phyloP scores from a whole-genome alignment of 1,140 invertebrate genomes.

The Orchestia grillus region DNA sequence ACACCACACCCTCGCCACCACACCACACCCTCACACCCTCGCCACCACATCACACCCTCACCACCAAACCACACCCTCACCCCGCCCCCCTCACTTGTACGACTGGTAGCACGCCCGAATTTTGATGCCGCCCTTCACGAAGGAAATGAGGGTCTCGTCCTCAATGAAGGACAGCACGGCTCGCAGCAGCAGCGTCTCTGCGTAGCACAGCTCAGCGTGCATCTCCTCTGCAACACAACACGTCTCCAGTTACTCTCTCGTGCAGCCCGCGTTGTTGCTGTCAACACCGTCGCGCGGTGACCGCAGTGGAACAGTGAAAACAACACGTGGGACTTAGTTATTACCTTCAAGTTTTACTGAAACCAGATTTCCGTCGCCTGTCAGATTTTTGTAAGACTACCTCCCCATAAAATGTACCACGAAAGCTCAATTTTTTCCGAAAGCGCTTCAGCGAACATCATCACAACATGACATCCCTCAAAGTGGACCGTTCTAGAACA shows the following conservation, averaged over 20 bases:
- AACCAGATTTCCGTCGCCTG: no score
- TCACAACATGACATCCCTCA: no score
- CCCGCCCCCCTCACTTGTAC: constrained; percentile 83
- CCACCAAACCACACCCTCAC: neutral
- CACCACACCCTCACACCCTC: no score
- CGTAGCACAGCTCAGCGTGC: constrained; percentile 88
- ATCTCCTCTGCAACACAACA: constrained; percentile 80
- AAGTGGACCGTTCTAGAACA: no score
- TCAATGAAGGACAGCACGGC: constrained; percentile 93
- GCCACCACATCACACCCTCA: neutral
- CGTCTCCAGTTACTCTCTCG: neutral
- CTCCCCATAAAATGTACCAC: no score
- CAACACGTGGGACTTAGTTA: no score
- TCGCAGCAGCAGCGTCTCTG: constrained; percentile 74
- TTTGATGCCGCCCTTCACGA: constrained; percentile 93
- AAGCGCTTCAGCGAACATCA: no score
- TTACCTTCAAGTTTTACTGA: no score
- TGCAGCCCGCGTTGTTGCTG: no score
- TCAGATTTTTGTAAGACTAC: no score
- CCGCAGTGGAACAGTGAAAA: neutral
- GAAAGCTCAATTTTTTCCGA: no score
- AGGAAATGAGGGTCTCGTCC: constrained; percentile 93
- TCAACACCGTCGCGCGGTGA: neutral
- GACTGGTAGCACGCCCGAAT: constrained; percentile 91
- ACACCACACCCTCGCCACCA: no score